Conservation (phyloP, 2,797 vertebrate species). For the Sebastes matsubarae region DNA sequence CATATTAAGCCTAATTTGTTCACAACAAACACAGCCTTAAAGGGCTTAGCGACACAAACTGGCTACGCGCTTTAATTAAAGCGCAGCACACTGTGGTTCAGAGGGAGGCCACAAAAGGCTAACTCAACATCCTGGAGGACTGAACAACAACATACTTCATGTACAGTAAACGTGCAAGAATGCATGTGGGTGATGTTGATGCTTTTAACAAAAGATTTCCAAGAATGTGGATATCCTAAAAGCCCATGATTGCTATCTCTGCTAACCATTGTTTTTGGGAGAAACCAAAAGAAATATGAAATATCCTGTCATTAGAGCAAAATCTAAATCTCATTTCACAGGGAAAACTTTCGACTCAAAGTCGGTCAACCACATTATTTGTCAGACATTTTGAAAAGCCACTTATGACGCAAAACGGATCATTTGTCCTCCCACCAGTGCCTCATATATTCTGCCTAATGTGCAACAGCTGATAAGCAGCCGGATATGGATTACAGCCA, state of each 20-base stretch:
- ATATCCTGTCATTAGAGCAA: background rate
- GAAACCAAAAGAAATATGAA: background rate
- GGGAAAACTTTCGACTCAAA: background rate
- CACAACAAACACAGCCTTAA: background rate
- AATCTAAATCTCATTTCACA: background rate
- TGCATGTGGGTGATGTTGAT: rapidly evolving
- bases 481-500: constrained; percentile 9
- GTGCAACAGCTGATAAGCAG: constrained; percentile 25
- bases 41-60: background rate
- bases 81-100: background rate
- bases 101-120: background rate
- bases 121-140: background rate
- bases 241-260: background rate
- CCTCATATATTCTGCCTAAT: constrained; percentile 16
- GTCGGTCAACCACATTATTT: background rate
- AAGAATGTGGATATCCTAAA: background rate
- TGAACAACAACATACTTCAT: too few species aligned
- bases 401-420: background rate
- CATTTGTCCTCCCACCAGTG: background rate
- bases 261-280: background rate
- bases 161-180: background rate
- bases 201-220: background rate
- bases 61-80: background rate
- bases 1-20: background rate
- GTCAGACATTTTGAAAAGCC: constrained; percentile 7